Percentiles rank a stretch among this genome's conserved stretches.
Conservation (phyloP, 2,797 vertebrate species). For the Lepilemur ruficaudatus region DNA sequence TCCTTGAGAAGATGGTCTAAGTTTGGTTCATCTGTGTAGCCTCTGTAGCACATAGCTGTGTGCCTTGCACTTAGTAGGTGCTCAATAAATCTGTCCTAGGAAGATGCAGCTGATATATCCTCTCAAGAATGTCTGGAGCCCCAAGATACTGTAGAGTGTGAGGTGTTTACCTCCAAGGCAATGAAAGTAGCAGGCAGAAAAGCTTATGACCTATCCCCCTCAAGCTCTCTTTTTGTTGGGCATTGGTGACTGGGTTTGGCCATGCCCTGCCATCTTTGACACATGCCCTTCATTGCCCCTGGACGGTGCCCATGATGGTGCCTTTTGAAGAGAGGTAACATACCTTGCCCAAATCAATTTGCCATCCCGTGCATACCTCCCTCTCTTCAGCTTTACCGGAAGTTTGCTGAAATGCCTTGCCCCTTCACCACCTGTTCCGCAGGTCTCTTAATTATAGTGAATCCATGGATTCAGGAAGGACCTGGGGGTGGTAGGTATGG, state of each 20-base stretch:
- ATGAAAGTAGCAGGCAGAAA: neutral
- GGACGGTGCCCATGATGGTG: neutral
- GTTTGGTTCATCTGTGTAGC: neutral
- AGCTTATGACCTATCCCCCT: neutral
- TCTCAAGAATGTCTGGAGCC: neutral
- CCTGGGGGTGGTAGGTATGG: neutral
- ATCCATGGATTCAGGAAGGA: neutral
- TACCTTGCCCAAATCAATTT: neutral
- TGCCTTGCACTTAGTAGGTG: neutral
- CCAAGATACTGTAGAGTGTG: neutral
- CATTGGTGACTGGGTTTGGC: slow-evolving; percentile 10
- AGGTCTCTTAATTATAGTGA: neutral
- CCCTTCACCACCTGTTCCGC: neutral
- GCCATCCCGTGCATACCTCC: neutral
- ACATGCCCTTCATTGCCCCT: neutral
- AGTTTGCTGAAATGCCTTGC: neutral
- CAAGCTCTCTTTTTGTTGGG: neutral
- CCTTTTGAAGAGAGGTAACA: slow-evolving; percentile 39
- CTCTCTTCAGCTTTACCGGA: slow-evolving; percentile 34
- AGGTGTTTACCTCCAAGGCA: neutral
- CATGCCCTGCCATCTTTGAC: slow-evolving; percentile 2
- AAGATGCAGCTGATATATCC: neutral
- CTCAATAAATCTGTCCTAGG: neutral
- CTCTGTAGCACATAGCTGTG: neutral
- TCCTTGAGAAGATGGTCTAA: neutral